Conservation (phyloP, 2,888 invertebrate genomes). For the Polymixis lichenea region DNA sequence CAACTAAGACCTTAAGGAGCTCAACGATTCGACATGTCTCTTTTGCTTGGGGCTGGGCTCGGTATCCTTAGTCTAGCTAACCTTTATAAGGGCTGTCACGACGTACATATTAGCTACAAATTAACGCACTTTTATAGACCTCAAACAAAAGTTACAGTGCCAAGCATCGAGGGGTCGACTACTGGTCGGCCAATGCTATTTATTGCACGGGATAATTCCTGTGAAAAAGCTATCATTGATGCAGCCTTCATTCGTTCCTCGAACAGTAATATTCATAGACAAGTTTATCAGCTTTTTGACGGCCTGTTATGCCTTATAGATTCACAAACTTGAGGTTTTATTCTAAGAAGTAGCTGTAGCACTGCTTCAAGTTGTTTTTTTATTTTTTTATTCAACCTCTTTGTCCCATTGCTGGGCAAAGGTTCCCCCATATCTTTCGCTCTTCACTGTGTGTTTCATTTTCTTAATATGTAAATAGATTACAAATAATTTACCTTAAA, state of each 20-base stretch:
- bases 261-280: neutral
- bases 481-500: constrained; percentile 91
- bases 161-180: neutral
- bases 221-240: neutral
- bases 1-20: no score
- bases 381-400: neutral
- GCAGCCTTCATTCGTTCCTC: neutral
- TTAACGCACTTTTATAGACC: neutral
- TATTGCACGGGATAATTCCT: neutral
- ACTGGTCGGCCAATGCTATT: neutral
- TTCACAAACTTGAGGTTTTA: neutral
- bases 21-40: no score
- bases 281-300: neutral
- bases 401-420: neutral
- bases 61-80: neutral
- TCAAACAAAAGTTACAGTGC: neutral
- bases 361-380: neutral
- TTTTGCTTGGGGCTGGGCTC: neutral
- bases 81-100: neutral
- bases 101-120: neutral
- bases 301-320: neutral
- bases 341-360: neutral
- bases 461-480: neutral
- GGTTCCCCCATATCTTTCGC: neutral
- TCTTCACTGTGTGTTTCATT: neutral